Evolutionary conservation across 2,113 vertebrate genomes (phyloP).

Genomic region (Andinoacara biseriatus): DNA sequence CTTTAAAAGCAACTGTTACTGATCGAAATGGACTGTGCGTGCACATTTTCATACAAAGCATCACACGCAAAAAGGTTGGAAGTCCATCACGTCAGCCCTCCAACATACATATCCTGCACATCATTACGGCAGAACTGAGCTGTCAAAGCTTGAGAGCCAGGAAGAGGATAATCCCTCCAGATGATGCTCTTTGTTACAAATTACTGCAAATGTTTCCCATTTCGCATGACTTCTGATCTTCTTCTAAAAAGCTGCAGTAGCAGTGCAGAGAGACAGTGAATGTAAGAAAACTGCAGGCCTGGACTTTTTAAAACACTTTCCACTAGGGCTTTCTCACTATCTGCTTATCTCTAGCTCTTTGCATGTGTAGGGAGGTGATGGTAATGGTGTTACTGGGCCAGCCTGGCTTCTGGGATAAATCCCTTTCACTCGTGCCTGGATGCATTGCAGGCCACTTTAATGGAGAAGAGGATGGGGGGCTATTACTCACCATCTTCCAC

Average conservation of each 20-base stretch:
- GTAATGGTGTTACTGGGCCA: slow-evolving; percentile 21
- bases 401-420: slow-evolving; percentile 60
- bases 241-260: slow-evolving; percentile 44
- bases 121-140: slow-evolving; percentile 31
- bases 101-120: slow-evolving; percentile 16
- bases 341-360: slow-evolving; percentile 60
- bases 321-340: slow-evolving; percentile 42
- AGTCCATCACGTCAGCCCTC: slow-evolving; percentile 29
- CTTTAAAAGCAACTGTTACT: slow-evolving; percentile 39
- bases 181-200: slow-evolving; percentile 48
- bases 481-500: slow-evolving; percentile 9
- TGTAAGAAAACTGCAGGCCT: slow-evolving; percentile 29
- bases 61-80: not conserved
- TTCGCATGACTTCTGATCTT: slow-evolving; percentile 43
- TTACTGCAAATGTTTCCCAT: slow-evolving; percentile 55
- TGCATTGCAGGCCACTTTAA: slow-evolving; percentile 57
- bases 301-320: slow-evolving; percentile 60
- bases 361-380: slow-evolving; percentile 8
- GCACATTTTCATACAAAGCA: not conserved
- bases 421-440: slow-evolving; percentile 33
- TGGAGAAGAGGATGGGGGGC: slow-evolving; percentile 21
- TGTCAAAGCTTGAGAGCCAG: slow-evolving; percentile 44
- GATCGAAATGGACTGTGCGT: not conserved
- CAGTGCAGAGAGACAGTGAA: slow-evolving; percentile 42
- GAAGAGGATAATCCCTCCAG: slow-evolving; percentile 44